Base-by-base conservation (phyloP, 1,140 invertebrate genomes). In the Pseudomyrmex concolor region DNA sequence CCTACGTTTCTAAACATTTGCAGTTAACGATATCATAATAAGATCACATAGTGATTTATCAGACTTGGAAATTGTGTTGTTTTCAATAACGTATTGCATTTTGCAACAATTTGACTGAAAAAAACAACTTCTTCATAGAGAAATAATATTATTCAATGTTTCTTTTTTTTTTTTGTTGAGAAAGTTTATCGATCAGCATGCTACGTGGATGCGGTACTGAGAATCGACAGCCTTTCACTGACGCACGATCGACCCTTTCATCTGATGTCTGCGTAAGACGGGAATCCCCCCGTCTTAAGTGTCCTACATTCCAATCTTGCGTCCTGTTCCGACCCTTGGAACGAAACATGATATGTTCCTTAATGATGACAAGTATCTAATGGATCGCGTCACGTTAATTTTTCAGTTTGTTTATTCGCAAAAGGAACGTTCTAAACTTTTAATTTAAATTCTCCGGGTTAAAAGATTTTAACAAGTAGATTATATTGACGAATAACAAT, bases 181-280 rank as follows among this genome's bases (percentile, higher is more conserved):
- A 70, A 78, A 78, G 64, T 43, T 64, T 8, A 13, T 17, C 50
- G 8, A 34, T 84, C 60, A 9, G 17, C 51, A 85, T 85, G 83
- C 50, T 25, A 34, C 7, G 12, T n/a, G 22, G 22, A 62, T 59
- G 77, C 54, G 43, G 12, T 77, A 83, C n/a, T 12, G 15, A 17
- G 76, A 87, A 74, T 72, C 22, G 19, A 19, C 17, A 34, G 19
- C 62, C 72, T 88, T 88, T 85, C 87, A 74, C 86, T 83, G 87
- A 88, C 86, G 87, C 86, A 83, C 67, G 72, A 64, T n/a, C 50
- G 57, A 72, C 67, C 83, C 45, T 15, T 22, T 15, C 22, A 54
- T 25, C 17, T 77, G 66, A 17, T 77, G 45, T 9, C 12, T 22
- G 17, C 25, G 25, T 76, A 76, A 43, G 19, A 34, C 4, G 50